Percentiles rank a stretch among this genome's conserved stretches.
phyloP scores from a whole-genome alignment of 2,888 invertebrate species.

The Nomada ferruginata region DNA sequence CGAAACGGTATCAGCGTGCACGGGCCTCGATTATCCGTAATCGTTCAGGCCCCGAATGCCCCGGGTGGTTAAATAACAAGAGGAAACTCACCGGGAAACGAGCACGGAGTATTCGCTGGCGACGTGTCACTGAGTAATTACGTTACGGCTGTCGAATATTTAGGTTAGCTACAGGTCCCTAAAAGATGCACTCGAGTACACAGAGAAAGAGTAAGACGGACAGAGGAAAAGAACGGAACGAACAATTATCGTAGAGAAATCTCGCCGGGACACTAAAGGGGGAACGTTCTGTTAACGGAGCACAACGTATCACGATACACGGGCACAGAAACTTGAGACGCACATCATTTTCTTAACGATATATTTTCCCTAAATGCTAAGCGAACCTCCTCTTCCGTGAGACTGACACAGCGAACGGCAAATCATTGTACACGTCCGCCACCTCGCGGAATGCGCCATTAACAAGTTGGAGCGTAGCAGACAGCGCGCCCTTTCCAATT shows the following conservation, averaged over 20 bases:
- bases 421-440: conserved; percentile 72
- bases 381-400: conserved; percentile 77
- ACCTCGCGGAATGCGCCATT: conserved; percentile 66
- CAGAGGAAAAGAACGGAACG: conserved; percentile 20
- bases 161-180: conserved; percentile 68
- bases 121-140: conserved; percentile 72
- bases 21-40: background rate
- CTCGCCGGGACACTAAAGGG: conserved; percentile 32
- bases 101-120: conserved; percentile 62
- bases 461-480: conserved; percentile 38
- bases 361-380: conserved; percentile 68
- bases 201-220: conserved; percentile 26
- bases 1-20: background rate
- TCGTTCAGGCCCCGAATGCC: background rate
- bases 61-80: background rate
- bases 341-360: conserved; percentile 75
- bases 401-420: conserved; percentile 72
- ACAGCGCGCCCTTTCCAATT: conserved; percentile 16
- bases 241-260: conserved; percentile 25
- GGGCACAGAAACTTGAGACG: conserved; percentile 72
- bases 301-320: conserved; percentile 74
- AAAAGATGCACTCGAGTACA: conserved; percentile 52
- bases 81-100: conserved; percentile 48
- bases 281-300: conserved; percentile 24
- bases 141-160: conserved; percentile 72